Conservation (phyloP, 2,797 vertebrate species). For the Hirundo rustica region DNA sequence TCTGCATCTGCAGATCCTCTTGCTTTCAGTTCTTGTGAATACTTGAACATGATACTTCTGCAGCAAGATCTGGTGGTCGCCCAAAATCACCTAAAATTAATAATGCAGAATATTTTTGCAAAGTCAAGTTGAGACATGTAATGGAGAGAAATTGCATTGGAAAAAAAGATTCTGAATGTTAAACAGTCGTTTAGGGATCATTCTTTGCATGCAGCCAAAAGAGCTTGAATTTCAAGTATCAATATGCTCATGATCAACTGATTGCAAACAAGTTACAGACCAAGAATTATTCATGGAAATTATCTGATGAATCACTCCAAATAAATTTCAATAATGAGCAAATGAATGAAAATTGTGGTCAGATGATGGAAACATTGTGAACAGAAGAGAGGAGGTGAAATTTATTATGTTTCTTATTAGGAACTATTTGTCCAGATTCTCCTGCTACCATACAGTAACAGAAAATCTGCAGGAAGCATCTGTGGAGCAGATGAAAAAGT, state of each 20-base stretch:
- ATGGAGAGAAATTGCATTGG: background rate
- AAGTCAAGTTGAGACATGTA: background rate
- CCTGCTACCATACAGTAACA: background rate
- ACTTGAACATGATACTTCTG: background rate
- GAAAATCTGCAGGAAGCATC: background rate
- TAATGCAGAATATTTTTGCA: background rate
- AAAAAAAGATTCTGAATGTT: conserved; percentile 9
- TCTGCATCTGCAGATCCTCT: background rate
- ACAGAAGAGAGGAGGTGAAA: conserved; percentile 24
- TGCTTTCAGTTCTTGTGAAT: background rate
- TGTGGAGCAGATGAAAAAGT: conserved; percentile 10
- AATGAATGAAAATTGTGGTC: conserved; percentile 48
- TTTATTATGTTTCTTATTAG: conserved; percentile 26
- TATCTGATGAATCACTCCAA: conserved; percentile 26
- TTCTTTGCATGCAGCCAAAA: conserved; percentile 38
- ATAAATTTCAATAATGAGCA: conserved; percentile 23
- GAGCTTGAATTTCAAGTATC: conserved; percentile 43
- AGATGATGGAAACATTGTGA: conserved; percentile 30
- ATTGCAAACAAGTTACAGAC: conserved; percentile 45
- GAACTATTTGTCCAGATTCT: background rate
- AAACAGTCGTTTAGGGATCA: background rate
- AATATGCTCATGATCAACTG: conserved; percentile 29
- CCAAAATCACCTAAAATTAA: background rate
- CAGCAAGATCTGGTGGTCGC: background rate
- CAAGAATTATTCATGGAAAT: conserved; percentile 41